These are phyloP conservation scores for cattle (Bos taurus) DNA, from an alignment of 2,113 vertebrate genomes.

Conservation along the genomic window ARS-UCD2.0 NC_082638.1:68001-68500, in stretches of 20 bases:
- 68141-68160: neutral
- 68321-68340: fast-evolving
- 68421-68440: too few relatives aligned
- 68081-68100: neutral
- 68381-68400: too few relatives aligned
- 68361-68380: fast-evolving
- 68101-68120: neutral
- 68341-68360: neutral
- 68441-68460: too few relatives aligned
- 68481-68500: too few relatives aligned
- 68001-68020: neutral
- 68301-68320: too few relatives aligned
- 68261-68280: neutral
- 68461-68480: too few relatives aligned
- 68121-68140: neutral
- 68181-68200: neutral
- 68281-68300: fast-evolving
- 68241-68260: neutral
- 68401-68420: too few relatives aligned
- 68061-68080: neutral
- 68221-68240: neutral
- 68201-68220: neutral
- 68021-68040: neutral
- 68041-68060: neutral
- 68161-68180: neutral